Evolutionary conservation across 2,113 vertebrate species (phyloP).

Genomic region (Orientallactaga bullata): DNA sequence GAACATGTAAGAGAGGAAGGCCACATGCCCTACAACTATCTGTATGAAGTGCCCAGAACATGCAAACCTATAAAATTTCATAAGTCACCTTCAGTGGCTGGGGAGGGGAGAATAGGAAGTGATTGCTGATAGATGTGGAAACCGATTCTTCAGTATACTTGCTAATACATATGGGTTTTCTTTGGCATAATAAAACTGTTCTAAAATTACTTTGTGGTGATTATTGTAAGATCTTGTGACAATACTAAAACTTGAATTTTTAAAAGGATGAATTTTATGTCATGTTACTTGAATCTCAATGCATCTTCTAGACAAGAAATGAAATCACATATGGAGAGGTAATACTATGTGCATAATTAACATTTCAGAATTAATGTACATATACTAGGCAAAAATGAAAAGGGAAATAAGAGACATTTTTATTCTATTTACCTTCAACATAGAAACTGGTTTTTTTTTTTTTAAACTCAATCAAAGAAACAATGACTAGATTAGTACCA

Average conservation of each 20-base stretch:
- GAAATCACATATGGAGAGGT: neutral
- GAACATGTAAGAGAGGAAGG: neutral
- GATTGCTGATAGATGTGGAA: neutral
- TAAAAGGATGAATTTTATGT: neutral
- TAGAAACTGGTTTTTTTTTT: neutral
- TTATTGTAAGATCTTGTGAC: neutral
- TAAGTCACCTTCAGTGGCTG: neutral
- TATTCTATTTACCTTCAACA: neutral
- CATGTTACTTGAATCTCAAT: neutral
- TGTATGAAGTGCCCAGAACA: neutral
- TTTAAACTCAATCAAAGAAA: neutral
- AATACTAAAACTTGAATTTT: neutral
- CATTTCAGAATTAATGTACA: neutral
- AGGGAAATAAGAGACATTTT: neutral
- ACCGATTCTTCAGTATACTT: too few relatives aligned
- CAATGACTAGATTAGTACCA: neutral
- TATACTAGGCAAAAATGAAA: neutral
- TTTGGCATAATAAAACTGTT: neutral
- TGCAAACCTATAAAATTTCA: neutral
- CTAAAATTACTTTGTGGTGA: neutral
- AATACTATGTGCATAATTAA: neutral
- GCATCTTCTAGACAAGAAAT: neutral
- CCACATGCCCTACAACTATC: neutral
- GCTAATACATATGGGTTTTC: neutral
- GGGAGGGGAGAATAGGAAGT: neutral